Conservation (phyloP, 2,888 invertebrate species). For the Volucella bombylans region DNA sequence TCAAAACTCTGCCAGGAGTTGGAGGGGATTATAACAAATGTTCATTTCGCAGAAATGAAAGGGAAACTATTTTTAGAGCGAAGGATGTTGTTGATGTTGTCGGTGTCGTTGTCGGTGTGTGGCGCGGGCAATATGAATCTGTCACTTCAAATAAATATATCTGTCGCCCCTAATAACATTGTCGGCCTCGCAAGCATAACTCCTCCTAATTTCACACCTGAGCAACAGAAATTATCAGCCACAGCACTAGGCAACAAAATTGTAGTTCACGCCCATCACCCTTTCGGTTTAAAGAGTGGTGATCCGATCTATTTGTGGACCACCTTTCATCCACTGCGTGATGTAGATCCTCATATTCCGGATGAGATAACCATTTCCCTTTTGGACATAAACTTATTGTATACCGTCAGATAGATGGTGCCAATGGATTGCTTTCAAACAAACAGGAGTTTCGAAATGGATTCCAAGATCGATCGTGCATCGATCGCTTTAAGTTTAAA, state of each 20-base stretch:
- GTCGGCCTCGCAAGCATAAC: constrained; percentile 45
- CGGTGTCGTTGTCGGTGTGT: no score
- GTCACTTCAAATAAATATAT: constrained; percentile 69
- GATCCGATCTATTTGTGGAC: constrained; percentile 39
- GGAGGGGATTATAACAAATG: constrained; percentile 19
- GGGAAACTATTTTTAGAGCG: constrained; percentile 57
- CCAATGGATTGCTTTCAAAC: background rate
- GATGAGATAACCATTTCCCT: constrained; percentile 16
- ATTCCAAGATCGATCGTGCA: constrained; percentile 32
- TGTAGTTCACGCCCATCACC: background rate
- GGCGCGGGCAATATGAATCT: constrained; percentile 44
- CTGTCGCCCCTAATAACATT: constrained; percentile 32
- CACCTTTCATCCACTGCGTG: constrained; percentile 45
- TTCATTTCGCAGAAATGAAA: constrained; percentile 43
- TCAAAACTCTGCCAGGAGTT: constrained; percentile 17
- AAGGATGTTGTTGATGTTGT: constrained; percentile 45
- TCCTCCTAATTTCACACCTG: constrained; percentile 69
- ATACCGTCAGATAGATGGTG: background rate
- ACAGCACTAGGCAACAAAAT: background rate
- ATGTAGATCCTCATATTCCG: constrained; percentile 16
- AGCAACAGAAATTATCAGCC: background rate
- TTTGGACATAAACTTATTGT: constrained; percentile 3
- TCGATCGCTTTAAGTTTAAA: constrained; percentile 9
- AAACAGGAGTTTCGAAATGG: constrained; percentile 6
- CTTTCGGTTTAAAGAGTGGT: background rate